phyloP scores from a whole-genome alignment of 2,797 vertebrate species.

The Falco berigora region DNA sequence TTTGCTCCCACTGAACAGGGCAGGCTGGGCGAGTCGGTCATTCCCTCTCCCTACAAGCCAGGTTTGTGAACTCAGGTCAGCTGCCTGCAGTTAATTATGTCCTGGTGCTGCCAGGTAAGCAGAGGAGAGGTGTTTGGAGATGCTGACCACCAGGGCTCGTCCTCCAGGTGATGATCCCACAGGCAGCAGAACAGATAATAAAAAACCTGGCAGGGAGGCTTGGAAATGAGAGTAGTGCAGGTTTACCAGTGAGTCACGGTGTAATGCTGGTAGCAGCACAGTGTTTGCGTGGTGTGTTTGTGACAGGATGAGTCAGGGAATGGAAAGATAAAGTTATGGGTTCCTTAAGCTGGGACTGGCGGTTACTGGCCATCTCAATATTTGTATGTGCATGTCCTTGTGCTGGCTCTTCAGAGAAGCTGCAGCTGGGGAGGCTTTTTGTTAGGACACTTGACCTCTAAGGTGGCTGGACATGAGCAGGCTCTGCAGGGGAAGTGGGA shows the following conservation, averaged over 20 bases:
- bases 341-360: neutral
- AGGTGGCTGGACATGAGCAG: neutral
- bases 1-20: neutral
- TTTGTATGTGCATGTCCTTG: rapidly evolving
- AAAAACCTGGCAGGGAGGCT: neutral
- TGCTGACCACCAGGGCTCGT: neutral
- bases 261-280: constrained; percentile 1
- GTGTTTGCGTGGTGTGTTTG: neutral
- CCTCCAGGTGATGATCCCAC: neutral
- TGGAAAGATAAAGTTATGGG: neutral
- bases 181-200: constrained; percentile 22
- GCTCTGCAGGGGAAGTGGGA: rapidly evolving
- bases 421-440: neutral
- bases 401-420: neutral
- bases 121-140: neutral
- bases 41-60: neutral
- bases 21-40: neutral
- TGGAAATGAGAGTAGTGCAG: neutral
- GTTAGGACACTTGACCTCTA: neutral
- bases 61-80: neutral
- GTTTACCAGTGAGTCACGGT: constrained; percentile 29
- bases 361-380: rapidly evolving
- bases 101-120: neutral
- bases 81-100: neutral
- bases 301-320: constrained; percentile 39